These are phyloP conservation scores for Xestia xanthographa DNA, from an alignment of 2,888 invertebrate genomes.

Conservation along the genomic window DNA sequence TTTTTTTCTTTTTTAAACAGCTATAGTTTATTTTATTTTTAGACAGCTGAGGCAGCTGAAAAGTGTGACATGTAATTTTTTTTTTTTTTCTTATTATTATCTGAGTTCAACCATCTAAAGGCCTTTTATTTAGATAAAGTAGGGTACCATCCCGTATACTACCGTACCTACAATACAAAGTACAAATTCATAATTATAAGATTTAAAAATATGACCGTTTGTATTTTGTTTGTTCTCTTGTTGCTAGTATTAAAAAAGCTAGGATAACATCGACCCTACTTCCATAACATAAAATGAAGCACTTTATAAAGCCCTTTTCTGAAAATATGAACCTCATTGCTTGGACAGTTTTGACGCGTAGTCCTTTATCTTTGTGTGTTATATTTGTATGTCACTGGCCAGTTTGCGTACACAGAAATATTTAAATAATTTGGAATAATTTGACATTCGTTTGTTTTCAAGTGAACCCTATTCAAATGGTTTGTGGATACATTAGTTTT, in stretches of 20 bases:
- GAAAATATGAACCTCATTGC: constrained; percentile 11
- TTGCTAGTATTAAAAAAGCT: not conserved
- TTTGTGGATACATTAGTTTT: not conserved
- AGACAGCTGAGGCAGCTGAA: not conserved
- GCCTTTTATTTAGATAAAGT: not conserved
- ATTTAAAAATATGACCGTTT: not conserved
- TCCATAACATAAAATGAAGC: constrained; percentile 6
- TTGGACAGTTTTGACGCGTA: constrained; percentile 5
- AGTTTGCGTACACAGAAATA: not conserved
- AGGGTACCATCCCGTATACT: not conserved
- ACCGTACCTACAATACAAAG: not conserved
- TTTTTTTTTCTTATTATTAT: no score
- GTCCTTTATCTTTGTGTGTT: constrained; percentile 27
- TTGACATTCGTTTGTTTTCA: constrained; percentile 16
- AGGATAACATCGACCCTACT: not conserved
- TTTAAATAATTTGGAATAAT: constrained; percentile 24
- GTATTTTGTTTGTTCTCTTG: not conserved
- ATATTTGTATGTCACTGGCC: constrained; percentile 21
- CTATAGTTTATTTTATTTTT: no score
- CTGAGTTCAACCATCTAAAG: not conserved
- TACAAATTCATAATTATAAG: not conserved
- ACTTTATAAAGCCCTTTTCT: constrained; percentile 8
- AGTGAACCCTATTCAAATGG: not conserved
- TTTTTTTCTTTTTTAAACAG: no score
- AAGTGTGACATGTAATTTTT: not conserved